Evolutionary conservation across 1,140 invertebrate genomes (phyloP).

Genomic region (Brachionus paranguensis): DNA sequence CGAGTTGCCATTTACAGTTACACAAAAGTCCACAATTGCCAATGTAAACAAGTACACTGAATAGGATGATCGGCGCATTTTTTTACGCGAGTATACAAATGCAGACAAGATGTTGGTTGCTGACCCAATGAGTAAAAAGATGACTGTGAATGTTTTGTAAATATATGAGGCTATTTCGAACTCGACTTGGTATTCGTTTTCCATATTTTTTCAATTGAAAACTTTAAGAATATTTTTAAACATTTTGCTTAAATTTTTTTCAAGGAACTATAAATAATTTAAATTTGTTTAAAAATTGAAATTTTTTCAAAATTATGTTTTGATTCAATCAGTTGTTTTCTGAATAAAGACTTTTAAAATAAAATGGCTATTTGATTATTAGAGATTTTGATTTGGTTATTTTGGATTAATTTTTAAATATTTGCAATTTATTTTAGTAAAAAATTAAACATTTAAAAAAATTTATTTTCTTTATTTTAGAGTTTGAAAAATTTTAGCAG

Average conservation of each 20-base stretch:
- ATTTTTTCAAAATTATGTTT: background rate
- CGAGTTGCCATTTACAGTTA: background rate
- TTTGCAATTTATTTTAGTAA: too few species aligned
- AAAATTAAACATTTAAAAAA: too few species aligned
- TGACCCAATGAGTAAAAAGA: background rate
- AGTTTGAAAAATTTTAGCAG: too few species aligned
- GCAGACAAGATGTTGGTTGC: background rate
- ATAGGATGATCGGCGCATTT: constrained; percentile 35
- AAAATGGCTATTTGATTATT: too few species aligned
- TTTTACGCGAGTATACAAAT: constrained; percentile 25
- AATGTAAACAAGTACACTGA: constrained; percentile 24
- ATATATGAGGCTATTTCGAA: background rate
- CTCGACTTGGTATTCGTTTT: background rate
- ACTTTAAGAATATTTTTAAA: too few species aligned
- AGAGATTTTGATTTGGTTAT: too few species aligned
- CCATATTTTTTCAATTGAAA: background rate
- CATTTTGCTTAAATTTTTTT: background rate
- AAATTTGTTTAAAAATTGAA: background rate
- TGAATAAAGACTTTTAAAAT: background rate
- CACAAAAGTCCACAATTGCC: constrained; percentile 6
- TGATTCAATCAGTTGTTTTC: background rate
- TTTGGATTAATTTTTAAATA: too few species aligned
- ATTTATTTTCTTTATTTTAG: too few species aligned
- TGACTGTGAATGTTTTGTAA: background rate
- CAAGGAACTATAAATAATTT: background rate